Conservation (phyloP, 2,113 vertebrate genomes). For the Oreochromis spilurus region DNA sequence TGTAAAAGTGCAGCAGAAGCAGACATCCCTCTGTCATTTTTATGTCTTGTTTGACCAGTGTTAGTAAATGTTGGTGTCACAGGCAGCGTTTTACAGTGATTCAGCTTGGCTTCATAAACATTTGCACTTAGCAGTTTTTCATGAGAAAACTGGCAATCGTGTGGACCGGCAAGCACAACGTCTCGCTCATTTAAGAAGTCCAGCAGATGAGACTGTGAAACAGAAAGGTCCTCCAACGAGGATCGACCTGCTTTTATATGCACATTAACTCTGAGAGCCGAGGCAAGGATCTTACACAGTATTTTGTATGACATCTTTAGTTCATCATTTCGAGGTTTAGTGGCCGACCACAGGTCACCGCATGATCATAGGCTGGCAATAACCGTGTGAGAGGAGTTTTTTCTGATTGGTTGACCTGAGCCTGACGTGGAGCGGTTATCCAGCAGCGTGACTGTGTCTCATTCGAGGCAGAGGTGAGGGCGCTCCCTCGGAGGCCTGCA, state of each 20-base stretch:
- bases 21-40: not conserved
- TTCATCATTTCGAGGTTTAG: constrained; percentile 5
- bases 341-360: not conserved
- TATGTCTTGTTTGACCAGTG: not conserved
- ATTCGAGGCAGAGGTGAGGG: constrained; percentile 43
- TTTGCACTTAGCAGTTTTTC: not conserved
- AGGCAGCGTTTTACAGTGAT: constrained; percentile 8
- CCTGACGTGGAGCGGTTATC: constrained; percentile 30
- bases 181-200: not conserved
- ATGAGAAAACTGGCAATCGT: not conserved
- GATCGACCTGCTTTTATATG: not conserved
- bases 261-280: not conserved
- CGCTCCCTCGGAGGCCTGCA: constrained; percentile 34
- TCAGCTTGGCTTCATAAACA: constrained; percentile 14
- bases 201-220: not conserved
- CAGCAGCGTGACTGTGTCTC: constrained; percentile 7
- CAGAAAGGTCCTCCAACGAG: constrained; percentile 20
- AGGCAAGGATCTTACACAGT: not conserved
- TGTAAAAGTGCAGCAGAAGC: constrained; percentile 40
- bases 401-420: constrained; percentile 41
- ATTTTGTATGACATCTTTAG: constrained; percentile 36
- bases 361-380: not conserved
- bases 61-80: not conserved
- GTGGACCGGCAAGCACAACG: not conserved
- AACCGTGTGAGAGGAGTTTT: not conserved